phyloP scores from a whole-genome alignment of 1,140 invertebrate species.

The Physella acuta region DNA sequence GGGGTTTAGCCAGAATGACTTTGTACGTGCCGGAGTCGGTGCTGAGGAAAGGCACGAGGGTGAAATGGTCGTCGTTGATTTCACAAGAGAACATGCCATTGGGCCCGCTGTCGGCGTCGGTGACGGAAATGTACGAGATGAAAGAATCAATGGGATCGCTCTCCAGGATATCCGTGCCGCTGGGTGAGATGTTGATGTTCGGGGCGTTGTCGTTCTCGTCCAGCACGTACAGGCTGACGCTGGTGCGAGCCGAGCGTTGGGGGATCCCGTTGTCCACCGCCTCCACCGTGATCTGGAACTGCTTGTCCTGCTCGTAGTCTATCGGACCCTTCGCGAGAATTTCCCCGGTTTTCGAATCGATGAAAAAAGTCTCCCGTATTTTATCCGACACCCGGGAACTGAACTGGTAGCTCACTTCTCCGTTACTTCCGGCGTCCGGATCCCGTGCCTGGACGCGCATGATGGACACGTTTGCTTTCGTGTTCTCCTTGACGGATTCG shows the following conservation, averaged over 20 bases:
- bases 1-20: conserved; percentile 32
- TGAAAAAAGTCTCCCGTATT: conserved; percentile 79
- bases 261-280: conserved; percentile 42
- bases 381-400: conserved; percentile 83
- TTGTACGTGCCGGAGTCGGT: conserved; percentile 33
- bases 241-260: conserved; percentile 27
- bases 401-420: conserved; percentile 68
- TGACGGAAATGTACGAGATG: conserved; percentile 49
- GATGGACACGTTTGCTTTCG: conserved; percentile 31
- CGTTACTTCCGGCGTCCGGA: conserved; percentile 51
- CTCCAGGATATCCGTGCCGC: conserved; percentile 38
- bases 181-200: conserved; percentile 42
- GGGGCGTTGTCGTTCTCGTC: conserved; percentile 51
- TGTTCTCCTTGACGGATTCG: conserved; percentile 71
- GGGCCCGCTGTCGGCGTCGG: conserved; percentile 46
- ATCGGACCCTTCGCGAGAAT: conserved; percentile 63
- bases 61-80: conserved; percentile 36
- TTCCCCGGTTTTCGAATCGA: conserved; percentile 62
- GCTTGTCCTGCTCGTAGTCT: conserved; percentile 72
- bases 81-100: conserved; percentile 48
- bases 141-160: conserved; percentile 37
- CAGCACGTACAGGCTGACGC: conserved; percentile 42
- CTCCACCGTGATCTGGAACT: conserved; percentile 41
- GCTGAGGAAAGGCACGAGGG: conserved; percentile 30
- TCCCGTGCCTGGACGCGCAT: conserved; percentile 45